phyloP scores from a whole-genome alignment of 2,797 vertebrate genomes.

The Dryobates pubescens region DNA sequence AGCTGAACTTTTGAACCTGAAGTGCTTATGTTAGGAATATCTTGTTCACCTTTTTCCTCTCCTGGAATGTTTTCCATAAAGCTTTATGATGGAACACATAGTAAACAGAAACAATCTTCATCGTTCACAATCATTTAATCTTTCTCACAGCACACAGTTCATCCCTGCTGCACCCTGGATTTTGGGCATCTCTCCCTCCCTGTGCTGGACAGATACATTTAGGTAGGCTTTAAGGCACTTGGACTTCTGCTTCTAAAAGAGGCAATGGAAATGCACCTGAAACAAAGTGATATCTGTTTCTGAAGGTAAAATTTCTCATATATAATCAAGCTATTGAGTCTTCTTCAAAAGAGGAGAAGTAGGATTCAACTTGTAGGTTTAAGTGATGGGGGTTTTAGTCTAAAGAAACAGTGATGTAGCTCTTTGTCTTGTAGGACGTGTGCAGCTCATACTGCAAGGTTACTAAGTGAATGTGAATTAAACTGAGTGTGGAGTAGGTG shows the following conservation, averaged over 20 bases:
- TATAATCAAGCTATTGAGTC: background rate
- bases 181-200: background rate
- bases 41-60: constrained; percentile 24
- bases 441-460: background rate
- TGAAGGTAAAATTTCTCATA: background rate
- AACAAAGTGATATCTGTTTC: background rate
- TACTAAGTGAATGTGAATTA: background rate
- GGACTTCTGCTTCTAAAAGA: background rate
- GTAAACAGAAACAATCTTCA: constrained; percentile 54
- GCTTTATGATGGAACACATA: constrained; percentile 58
- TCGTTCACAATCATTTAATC: constrained; percentile 21
- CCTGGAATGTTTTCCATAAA: constrained; percentile 59
- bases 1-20: constrained; percentile 58
- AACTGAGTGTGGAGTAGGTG: background rate
- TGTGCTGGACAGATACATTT: background rate
- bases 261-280: background rate
- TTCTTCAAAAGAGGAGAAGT: background rate
- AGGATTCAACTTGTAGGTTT: background rate
- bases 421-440: background rate
- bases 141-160: background rate
- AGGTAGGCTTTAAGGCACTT: background rate
- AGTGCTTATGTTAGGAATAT: constrained; percentile 3
- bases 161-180: background rate
- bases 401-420: background rate
- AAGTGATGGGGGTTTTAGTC: fast-evolving